phyloP scores from a whole-genome alignment of 2,113 vertebrate species.

The Marmota flaviventris region DNA sequence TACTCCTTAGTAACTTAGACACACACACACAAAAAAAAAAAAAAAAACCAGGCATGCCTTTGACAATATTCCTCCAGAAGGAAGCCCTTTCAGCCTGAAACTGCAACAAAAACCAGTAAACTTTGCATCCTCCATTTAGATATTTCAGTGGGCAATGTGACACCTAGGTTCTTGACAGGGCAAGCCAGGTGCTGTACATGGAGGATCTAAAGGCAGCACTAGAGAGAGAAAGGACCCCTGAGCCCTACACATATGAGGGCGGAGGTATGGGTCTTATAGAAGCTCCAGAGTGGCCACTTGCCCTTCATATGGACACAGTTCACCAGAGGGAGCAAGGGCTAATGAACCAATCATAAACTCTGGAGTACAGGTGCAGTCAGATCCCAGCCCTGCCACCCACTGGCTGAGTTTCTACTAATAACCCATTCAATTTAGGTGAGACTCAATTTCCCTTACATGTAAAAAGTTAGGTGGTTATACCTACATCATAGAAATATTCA shows the following conservation, averaged over 20 bases:
- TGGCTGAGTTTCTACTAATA: neutral
- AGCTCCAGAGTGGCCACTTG: neutral
- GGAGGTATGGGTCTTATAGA: neutral
- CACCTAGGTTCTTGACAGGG: neutral
- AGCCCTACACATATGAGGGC: neutral
- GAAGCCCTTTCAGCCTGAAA: neutral
- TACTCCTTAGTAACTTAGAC: neutral
- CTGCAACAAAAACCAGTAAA: neutral
- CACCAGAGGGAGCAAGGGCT: neutral
- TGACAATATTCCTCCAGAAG: neutral
- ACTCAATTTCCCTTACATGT: neutral
- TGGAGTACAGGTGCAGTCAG: neutral
- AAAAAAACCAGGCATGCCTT: neutral
- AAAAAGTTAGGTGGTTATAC: neutral
- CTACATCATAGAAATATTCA: neutral
- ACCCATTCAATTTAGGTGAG: conserved; percentile 8
- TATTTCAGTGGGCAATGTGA: too few species aligned
- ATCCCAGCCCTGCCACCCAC: neutral
- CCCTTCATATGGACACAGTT: neutral
- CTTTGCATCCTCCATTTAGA: neutral
- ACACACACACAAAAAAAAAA: neutral
- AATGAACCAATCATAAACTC: neutral
- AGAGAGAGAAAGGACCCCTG: neutral
- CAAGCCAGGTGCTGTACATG: neutral
- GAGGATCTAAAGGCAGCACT: neutral